phyloP scores from a whole-genome alignment of 2,113 vertebrate species.

The Nothocercus julius region DNA sequence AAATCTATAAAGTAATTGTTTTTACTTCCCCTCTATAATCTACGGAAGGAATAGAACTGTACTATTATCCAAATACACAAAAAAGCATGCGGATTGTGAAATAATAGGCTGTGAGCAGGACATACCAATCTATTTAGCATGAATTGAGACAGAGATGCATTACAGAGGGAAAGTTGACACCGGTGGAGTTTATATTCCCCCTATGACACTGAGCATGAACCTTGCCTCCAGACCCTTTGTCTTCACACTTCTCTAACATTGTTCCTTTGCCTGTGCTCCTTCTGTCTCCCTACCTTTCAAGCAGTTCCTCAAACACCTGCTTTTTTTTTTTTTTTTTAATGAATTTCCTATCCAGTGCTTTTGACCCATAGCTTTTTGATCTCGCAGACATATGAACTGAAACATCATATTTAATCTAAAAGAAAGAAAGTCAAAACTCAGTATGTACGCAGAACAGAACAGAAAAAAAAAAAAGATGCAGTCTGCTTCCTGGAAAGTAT shows the following conservation, averaged over 20 bases:
- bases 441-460: not conserved
- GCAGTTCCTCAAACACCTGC: conserved; percentile 42
- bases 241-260: conserved; percentile 66
- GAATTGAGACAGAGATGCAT: conserved; percentile 47
- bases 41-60: not conserved
- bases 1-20: not conserved
- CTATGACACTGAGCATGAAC: conserved; percentile 35
- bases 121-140: conserved; percentile 58
- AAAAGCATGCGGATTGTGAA: conserved; percentile 21
- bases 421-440: not conserved
- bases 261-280: conserved; percentile 36
- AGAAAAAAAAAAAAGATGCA: not conserved
- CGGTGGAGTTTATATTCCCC: conserved; percentile 32
- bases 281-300: conserved; percentile 47
- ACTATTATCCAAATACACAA: not conserved
- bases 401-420: not conserved
- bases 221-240: conserved; percentile 55
- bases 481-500: not conserved
- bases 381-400: conserved; percentile 27
- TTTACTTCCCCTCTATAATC: not conserved
- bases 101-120: conserved; percentile 42
- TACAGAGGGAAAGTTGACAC: conserved; percentile 59
- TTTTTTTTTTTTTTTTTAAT: conserved; percentile 29
- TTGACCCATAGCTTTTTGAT: conserved; percentile 36
- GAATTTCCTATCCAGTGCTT: conserved; percentile 22